Conservation (phyloP, 2,113 vertebrate genomes). For the Rhegmatorhina hoffmannsi region DNA sequence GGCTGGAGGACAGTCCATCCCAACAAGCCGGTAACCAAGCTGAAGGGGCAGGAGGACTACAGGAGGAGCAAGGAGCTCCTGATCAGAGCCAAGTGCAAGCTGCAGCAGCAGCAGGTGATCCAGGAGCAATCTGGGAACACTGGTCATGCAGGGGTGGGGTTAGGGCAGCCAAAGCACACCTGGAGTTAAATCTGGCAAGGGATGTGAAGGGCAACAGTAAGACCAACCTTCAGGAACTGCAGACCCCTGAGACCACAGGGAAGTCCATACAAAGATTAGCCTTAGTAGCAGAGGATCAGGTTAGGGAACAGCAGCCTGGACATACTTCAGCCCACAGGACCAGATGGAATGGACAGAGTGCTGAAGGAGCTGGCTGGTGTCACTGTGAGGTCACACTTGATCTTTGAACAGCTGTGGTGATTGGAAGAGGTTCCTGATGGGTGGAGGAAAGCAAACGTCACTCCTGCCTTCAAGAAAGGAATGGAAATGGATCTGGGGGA, state of each 20-base stretch:
- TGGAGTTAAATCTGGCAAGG: neutral
- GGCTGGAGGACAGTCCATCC: neutral
- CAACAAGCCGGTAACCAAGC: neutral
- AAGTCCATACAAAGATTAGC: neutral
- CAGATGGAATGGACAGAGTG: fast-evolving
- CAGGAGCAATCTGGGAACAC: neutral
- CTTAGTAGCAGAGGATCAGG: neutral
- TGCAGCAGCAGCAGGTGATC: neutral
- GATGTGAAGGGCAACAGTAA: neutral
- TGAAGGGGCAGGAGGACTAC: neutral
- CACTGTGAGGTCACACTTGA: neutral
- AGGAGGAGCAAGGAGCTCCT: neutral
- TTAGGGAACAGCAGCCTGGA: neutral
- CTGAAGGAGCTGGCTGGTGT: neutral
- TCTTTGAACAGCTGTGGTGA: neutral
- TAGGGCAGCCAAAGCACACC: neutral
- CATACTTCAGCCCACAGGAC: neutral
- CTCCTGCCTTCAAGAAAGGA: neutral
- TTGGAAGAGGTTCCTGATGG: neutral
- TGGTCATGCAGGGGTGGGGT: neutral
- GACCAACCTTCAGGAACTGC: neutral
- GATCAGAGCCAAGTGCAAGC: neutral
- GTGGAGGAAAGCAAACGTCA: neutral
- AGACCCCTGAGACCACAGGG: neutral
- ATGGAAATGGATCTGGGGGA: neutral